Evolutionary conservation across 2,888 invertebrate species (phyloP), one percentile per base, ranked within the genome.

Genomic region (Chymomyza caudatula): DNA sequence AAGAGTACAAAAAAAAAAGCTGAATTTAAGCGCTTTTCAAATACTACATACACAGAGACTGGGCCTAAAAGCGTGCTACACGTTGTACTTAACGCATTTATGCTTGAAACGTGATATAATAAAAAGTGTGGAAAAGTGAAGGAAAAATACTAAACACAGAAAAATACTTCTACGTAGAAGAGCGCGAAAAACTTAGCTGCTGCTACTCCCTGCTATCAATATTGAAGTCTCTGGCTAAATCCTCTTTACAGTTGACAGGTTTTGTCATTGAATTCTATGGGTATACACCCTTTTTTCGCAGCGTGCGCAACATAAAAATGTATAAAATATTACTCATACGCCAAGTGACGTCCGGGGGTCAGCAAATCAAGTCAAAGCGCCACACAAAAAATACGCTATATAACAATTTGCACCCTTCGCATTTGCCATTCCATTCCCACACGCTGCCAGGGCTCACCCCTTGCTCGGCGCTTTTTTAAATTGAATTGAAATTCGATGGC

Each of bases 71-170:
- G 72, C 74, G 73, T 78, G 78, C 58, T 61, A 63, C 65, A 73
- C 70, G 64, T 74, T 78, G 77, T 76, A 76, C 83, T 83, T 85
- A 84, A 84, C 84, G 81, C 85, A 74, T 84, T 84, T 86, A 84
- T 84, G 86, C 72, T 77, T 72, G 79, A 78, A 85, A 86, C 84
- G 84, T 86, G 84, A 84, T 84, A 86, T 86, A 86, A 85, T 86
- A 84, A 84, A 84, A 73, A 63, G 17, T 49, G 3, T 44, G 5
- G 17, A 44, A 44, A 51, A 22, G 23, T n/a, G 4, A 22, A 52
- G 23, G 62, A 69, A 71, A 69, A 67, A 81, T 25, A 58, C 60
- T 20, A 47, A 61, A 61, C 44, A 54, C 63, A 77, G 49, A 61
- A 57, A 52, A 71, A 67, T 60, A 60, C 55, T 63, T 54, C 25